Conservation (phyloP, 2,797 vertebrate genomes). For the Acanthopagrus latus region DNA sequence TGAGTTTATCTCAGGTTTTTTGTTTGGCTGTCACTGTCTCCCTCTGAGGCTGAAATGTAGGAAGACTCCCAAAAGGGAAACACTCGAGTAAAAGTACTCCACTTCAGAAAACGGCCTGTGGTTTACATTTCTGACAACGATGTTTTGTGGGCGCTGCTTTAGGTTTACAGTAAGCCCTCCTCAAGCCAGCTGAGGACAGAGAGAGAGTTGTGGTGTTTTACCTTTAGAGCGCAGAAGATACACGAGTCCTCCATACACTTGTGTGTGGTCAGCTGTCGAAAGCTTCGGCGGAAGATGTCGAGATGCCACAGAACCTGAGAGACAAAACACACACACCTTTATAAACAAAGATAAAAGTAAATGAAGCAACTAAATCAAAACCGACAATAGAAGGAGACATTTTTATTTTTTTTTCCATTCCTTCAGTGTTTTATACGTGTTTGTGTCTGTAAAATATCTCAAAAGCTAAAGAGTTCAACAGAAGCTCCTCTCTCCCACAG, state of each 20-base stretch:
- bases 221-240: constrained; percentile 99
- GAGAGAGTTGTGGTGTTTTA: constrained; percentile 61
- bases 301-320: constrained; percentile 97
- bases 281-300: constrained; percentile 98
- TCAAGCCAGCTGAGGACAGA: not conserved
- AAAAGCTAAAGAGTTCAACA: too few species aligned
- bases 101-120: not conserved
- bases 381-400: not conserved
- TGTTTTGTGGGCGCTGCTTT: not conserved
- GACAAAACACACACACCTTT: constrained; percentile 7
- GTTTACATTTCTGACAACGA: not conserved
- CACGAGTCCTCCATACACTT: constrained; percentile 99
- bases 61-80: not conserved
- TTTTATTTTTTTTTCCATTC: too few species aligned
- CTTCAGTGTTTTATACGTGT: too few species aligned
- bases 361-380: too few species aligned
- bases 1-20: not conserved
- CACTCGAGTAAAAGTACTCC: not conserved
- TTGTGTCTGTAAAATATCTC: too few species aligned
- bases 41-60: not conserved
- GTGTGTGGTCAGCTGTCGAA: constrained; percentile 95
- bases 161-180: constrained; percentile 13
- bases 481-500: too few species aligned
- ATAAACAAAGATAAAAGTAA: not conserved
- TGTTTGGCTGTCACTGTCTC: not conserved